Evolutionary conservation across 2,113 vertebrate species (phyloP).

Genomic region (Peromyscus leucopus): DNA sequence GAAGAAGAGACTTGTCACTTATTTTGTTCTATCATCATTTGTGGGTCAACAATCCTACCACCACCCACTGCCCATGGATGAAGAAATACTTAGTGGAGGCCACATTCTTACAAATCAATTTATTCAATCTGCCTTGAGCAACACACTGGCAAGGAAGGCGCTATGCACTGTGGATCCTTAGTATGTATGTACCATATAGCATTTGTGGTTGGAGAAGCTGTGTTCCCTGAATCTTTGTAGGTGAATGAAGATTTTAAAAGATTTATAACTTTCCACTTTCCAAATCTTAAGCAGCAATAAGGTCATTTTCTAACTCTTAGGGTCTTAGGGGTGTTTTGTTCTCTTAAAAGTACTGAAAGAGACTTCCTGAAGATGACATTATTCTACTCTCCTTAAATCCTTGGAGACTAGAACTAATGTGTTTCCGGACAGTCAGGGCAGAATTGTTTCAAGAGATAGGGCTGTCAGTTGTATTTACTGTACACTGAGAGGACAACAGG

Average conservation of each 20-base stretch:
- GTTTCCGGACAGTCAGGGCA: too few species aligned
- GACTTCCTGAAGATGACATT: background rate
- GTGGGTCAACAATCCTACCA: background rate
- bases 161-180: background rate
- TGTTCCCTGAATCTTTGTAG: background rate
- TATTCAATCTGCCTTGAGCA: background rate
- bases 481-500: too few species aligned
- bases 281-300: background rate
- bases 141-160: background rate
- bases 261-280: background rate
- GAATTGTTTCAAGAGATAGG: background rate
- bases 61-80: background rate
- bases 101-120: background rate
- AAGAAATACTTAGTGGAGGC: background rate
- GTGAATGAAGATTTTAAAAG: background rate
- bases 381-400: background rate
- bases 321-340: background rate
- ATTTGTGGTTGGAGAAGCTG: background rate
- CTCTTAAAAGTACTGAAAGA: background rate
- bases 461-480: background rate
- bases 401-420: background rate
- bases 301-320: background rate
- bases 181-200: accelerated
- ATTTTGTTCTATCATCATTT: background rate
- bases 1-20: background rate